These are phyloP conservation scores for Petrosia ficiformis DNA, from an alignment of 37 sponge, comb jelly and placozoan species.

Conservation along the genomic window DNA sequence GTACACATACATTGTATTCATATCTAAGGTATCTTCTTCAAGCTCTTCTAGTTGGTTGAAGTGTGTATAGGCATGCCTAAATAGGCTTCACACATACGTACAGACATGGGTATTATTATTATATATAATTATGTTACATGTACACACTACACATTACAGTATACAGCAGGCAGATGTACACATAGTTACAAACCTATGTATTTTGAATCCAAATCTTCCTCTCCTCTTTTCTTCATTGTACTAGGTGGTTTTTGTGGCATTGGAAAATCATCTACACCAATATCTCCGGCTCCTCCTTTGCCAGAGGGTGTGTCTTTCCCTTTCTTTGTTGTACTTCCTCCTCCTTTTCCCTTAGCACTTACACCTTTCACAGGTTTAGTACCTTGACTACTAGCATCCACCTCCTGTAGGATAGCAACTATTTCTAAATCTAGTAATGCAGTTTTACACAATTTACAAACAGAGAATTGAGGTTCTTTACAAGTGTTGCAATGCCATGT, in stretches of 20 bases:
- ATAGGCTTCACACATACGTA: no score
- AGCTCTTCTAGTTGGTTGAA: neutral
- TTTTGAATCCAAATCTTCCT: slow-evolving; percentile 62
- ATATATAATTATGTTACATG: neutral
- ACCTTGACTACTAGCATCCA: no score
- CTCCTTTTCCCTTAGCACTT: neutral
- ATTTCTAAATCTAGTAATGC: no score
- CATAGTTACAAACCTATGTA: slow-evolving; percentile 56
- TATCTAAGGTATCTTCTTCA: no score
- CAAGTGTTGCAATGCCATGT: no score
- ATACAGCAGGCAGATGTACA: no score
- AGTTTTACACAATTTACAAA: no score
- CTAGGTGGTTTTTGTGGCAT: slow-evolving; percentile 67
- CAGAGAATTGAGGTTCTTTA: no score
- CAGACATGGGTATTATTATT: no score
- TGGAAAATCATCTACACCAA: slow-evolving; percentile 42
- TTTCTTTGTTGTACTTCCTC: slow-evolving; percentile 43
- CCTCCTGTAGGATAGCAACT: no score
- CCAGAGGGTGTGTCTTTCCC: slow-evolving; percentile 53
- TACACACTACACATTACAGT: no score
- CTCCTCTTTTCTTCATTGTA: slow-evolving; percentile 87
- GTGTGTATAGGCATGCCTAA: neutral
- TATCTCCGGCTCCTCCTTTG: slow-evolving; percentile 17
- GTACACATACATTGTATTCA: no score
- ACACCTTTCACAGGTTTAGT: neutral